phyloP scores from a whole-genome alignment of 2,797 vertebrate genomes.

The Morelia viridis region DNA sequence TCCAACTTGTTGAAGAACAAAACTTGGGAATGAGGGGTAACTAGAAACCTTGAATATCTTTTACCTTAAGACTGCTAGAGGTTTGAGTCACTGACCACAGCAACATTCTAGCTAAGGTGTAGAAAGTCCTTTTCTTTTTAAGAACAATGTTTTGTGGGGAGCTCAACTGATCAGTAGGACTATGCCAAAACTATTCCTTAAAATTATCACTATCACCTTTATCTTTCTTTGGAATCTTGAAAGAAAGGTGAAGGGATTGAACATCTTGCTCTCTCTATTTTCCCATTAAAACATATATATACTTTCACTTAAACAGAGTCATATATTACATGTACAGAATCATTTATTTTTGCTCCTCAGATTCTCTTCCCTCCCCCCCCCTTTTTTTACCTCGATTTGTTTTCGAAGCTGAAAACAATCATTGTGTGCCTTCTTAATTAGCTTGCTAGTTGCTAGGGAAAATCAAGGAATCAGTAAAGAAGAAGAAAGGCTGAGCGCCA shows the following conservation, averaged over 20 bases:
- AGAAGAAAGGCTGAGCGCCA: not conserved
- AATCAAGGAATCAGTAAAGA: not conserved
- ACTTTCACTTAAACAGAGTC: not conserved
- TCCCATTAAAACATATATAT: not conserved
- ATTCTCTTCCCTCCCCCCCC: not conserved
- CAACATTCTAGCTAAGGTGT: not conserved
- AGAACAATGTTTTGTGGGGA: not conserved
- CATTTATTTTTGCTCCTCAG: not conserved
- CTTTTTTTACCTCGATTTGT: not conserved
- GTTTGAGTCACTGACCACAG: not conserved
- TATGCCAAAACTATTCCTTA: not conserved
- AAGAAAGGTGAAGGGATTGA: not conserved
- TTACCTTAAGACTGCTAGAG: not conserved
- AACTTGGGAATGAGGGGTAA: not conserved
- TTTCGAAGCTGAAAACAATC: not conserved
- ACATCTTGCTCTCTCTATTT: not conserved
- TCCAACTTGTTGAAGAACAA: not conserved
- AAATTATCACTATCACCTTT: not conserved
- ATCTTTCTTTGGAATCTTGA: not conserved
- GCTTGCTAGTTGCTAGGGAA: not conserved
- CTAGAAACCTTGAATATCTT: not conserved
- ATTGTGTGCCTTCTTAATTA: not conserved
- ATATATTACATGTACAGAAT: not conserved
- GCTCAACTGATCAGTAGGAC: not conserved
- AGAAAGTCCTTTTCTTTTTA: not conserved